Evolutionary conservation across 1,140 invertebrate genomes (phyloP), one percentile per base, ranked within the genome.

Genomic region (Ceratina australensis): DNA sequence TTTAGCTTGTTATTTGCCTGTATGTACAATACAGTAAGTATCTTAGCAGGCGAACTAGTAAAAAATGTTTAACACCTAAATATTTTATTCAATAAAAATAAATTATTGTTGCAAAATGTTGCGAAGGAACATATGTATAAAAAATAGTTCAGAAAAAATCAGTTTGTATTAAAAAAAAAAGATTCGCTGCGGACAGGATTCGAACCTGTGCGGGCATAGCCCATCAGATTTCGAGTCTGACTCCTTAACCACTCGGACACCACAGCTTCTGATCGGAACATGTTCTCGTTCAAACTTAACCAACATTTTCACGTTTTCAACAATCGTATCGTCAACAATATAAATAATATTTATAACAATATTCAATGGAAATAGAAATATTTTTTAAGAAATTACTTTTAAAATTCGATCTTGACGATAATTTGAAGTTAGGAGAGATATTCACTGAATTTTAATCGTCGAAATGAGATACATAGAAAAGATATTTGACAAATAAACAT

Each of bases 221-320:
- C 93, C 94, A 94, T 93, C 93, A 92, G 93, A 94, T 94, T 94
- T 94, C 93, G 92, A 93, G 93, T 94, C 93, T 92, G 93, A 93
- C 93, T 92, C 93, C 93, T 94, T 93, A 93, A 93, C 93, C 92
- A 93, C 93, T 93, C 93, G 92, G 92, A 92, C 92, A 93, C 90
- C 74, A 71, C 79, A 85, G 79, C 83, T 76, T 61, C 2, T 47
- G 24, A 42, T 42, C 0, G 0, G 0, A n/a, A 0, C 15, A 0
- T 20, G 2, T n/a, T 80, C 22, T 22, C 13, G 5, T 60, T 4
- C 0, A 7, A 2, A 28, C 13, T 78, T 73, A 0, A 0, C 22
- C 0, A 0, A 0, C 12, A 0, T 0, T 28, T 16, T 15, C 0
- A 26, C 16, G 12, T 47, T 12, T 33, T 64, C 2, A 16, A 2